A percentile compares a stretch with the other conserved stretches of the same genome.
Conservation (phyloP, 2,888 invertebrate genomes). For the Cataglyphis altisquamis region DNA sequence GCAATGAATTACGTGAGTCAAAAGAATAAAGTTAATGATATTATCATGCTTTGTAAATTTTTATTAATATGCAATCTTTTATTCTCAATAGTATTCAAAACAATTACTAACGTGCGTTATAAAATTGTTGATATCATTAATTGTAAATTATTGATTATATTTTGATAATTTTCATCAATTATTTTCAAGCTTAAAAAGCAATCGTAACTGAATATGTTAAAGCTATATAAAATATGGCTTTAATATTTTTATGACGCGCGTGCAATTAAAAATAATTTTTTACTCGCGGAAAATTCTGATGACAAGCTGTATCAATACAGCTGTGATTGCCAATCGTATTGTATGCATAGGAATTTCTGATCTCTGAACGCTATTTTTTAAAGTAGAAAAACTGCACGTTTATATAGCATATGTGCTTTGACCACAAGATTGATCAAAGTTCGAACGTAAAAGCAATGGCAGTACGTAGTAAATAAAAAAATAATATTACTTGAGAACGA, state of each 20-base stretch:
- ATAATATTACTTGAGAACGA: background rate
- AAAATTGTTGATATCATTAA: background rate
- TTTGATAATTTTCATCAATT: background rate
- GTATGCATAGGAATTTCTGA: background rate
- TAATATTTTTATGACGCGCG: background rate
- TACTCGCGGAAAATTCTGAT: background rate
- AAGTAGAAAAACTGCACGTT: background rate
- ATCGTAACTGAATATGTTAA: background rate
- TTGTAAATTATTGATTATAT: background rate
- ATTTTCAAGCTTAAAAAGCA: background rate
- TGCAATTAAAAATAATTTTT: background rate
- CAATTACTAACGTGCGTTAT: background rate
- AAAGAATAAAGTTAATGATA: background rate
- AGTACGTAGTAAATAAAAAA: background rate
- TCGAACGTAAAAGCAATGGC: background rate
- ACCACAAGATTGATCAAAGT: background rate
- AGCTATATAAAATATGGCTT: background rate
- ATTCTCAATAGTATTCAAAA: background rate
- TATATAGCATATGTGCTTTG: background rate
- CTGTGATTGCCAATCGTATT: slow-evolving; percentile 15
- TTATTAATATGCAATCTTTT: background rate
- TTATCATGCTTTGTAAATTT: background rate
- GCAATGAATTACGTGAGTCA: background rate
- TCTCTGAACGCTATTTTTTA: background rate
- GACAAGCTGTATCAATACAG: slow-evolving; percentile 33